Conservation (phyloP, 2,797 vertebrate species). For the Pangasius larnaudii region DNA sequence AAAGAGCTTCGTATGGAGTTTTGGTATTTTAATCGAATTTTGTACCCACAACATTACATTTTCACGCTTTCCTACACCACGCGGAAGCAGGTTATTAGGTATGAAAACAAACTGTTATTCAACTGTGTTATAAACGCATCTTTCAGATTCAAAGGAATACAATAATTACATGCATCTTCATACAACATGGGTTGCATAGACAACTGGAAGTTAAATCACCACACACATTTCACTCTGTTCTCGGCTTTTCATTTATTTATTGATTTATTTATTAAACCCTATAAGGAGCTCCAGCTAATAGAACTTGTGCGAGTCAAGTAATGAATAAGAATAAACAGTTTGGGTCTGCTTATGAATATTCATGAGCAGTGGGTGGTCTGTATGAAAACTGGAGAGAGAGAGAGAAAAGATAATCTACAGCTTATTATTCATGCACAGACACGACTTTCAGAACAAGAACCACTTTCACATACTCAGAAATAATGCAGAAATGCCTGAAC, state of each 20-base stretch:
- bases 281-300: neutral
- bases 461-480: neutral
- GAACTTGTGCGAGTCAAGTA: neutral
- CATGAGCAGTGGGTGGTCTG: neutral
- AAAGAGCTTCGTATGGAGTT: neutral
- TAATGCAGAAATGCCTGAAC: neutral
- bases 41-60: too few species aligned
- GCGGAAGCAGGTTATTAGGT: neutral
- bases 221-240: neutral
- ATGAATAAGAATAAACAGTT: slow-evolving; percentile 7
- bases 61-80: neutral
- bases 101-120: neutral
- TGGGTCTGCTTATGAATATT: slow-evolving; percentile 22
- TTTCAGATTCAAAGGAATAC: neutral
- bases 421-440: slow-evolving; percentile 2
- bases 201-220: neutral
- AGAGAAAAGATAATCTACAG: neutral
- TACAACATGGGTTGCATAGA: neutral
- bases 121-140: too few species aligned
- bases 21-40: neutral
- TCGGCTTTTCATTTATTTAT: neutral
- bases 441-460: neutral
- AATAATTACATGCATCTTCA: neutral
- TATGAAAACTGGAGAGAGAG: slow-evolving; percentile 2
- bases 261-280: neutral